phyloP scores from a whole-genome alignment of 2,113 vertebrate species.

The Daboia siamensis region DNA sequence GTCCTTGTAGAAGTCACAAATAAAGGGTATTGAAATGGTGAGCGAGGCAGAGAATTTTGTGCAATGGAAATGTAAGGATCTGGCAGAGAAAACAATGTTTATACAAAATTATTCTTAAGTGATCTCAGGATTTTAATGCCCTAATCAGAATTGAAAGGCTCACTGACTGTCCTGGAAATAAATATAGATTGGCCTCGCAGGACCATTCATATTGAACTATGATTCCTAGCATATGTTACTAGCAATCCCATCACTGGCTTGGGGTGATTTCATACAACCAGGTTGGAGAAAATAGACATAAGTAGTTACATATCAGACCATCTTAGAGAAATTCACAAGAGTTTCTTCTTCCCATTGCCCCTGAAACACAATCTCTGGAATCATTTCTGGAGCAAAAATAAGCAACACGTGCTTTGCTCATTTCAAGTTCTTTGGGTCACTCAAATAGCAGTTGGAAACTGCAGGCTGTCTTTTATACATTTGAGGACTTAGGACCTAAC shows the following conservation, averaged over 20 bases:
- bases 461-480: background rate
- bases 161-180: background rate
- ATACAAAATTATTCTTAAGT: background rate
- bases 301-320: background rate
- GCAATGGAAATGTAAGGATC: background rate
- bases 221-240: background rate
- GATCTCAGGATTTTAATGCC: background rate
- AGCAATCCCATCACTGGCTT: background rate
- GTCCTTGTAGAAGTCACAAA: background rate
- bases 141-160: background rate
- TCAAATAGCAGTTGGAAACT: background rate
- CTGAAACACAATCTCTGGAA: background rate
- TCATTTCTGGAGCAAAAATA: background rate
- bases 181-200: background rate
- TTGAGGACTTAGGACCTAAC: background rate
- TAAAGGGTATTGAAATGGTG: background rate
- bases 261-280: background rate
- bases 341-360: background rate
- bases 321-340: background rate
- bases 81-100: background rate
- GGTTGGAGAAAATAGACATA: background rate
- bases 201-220: background rate
- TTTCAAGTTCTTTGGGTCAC: background rate
- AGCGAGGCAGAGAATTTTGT: background rate
- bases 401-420: background rate